phyloP scores from a whole-genome alignment of 2,888 invertebrate species.

The Mesodorylaimus sp. region DNA sequence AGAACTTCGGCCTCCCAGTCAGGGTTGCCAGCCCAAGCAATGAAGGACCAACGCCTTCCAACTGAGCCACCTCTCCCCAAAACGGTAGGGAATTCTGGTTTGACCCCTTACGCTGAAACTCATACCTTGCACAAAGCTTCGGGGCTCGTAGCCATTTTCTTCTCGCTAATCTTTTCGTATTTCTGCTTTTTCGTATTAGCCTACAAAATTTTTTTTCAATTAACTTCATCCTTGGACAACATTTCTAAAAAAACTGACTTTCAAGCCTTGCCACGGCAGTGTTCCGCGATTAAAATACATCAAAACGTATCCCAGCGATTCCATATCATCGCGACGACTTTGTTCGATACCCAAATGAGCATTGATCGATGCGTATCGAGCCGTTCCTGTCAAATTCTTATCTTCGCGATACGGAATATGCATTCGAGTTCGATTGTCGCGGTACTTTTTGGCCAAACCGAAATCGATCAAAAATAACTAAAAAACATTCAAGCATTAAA shows the following conservation, averaged over 20 bases:
- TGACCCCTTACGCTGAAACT: neutral
- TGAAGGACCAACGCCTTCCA: no score
- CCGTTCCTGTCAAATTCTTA: slow-evolving; percentile 83
- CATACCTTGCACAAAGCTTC: slow-evolving; percentile 83
- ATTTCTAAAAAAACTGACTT: slow-evolving; percentile 20
- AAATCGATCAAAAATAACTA: slow-evolving; percentile 91
- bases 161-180: slow-evolving; percentile 96
- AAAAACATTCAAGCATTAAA: no score
- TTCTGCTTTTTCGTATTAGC: slow-evolving; percentile 97
- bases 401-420: slow-evolving; percentile 94
- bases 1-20: no score
- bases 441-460: slow-evolving; percentile 93
- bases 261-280: slow-evolving; percentile 91
- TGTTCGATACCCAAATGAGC: slow-evolving; percentile 97
- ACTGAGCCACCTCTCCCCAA: neutral
- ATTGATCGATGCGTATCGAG: slow-evolving; percentile 95
- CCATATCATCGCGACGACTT: slow-evolving; percentile 93
- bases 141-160: slow-evolving; percentile 97
- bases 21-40: no score
- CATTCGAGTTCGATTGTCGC: slow-evolving; percentile 69
- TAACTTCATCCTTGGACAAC: no score
- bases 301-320: slow-evolving; percentile 92
- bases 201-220: slow-evolving; percentile 36
- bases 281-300: slow-evolving; percentile 92
- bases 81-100: neutral